Percentiles rank a stretch among this genome's conserved stretches.
Evolutionary conservation across 1,140 invertebrate genomes (phyloP).

Genomic region (Coelopa frigida): DNA sequence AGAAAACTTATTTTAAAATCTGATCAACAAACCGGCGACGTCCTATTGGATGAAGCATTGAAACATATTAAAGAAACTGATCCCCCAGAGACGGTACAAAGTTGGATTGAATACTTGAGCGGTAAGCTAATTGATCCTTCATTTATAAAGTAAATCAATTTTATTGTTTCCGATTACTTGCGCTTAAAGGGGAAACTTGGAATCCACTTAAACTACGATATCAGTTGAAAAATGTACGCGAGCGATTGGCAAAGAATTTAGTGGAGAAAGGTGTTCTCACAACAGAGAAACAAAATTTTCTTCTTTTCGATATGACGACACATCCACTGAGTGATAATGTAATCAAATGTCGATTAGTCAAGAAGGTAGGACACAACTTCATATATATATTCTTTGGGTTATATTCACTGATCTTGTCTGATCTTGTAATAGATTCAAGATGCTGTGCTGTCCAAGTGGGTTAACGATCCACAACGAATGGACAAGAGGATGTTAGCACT

Average conservation of each 20-base stretch:
- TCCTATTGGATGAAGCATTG: constrained; percentile 94
- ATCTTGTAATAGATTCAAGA: constrained; percentile 86
- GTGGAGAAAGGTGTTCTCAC: constrained; percentile 99
- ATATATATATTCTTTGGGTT: background rate
- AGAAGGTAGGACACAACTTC: constrained; percentile 64
- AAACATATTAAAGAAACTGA: constrained; percentile 98
- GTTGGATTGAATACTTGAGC: constrained; percentile 99
- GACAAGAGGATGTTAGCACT: constrained; percentile 88
- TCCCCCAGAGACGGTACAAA: constrained; percentile 93
- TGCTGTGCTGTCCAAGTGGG: constrained; percentile 90
- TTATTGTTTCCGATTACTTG: constrained; percentile 27
- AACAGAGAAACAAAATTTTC: constrained; percentile 99
- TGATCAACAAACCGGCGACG: constrained; percentile 94
- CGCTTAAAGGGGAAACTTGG: constrained; percentile 98
- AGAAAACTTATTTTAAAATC: constrained; percentile 57
- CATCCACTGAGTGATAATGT: constrained; percentile 95
- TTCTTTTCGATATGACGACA: constrained; percentile 99
- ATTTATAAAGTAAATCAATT: constrained; percentile 10
- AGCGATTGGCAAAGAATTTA: constrained; percentile 97
- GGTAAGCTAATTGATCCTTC: constrained; percentile 56
- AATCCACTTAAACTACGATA: constrained; percentile 98
- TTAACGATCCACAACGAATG: constrained; percentile 96
- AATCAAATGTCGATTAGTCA: constrained; percentile 94
- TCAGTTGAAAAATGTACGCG: constrained; percentile 97
- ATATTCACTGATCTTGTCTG: constrained; percentile 10